Evolutionary conservation across 2,113 vertebrate species (phyloP).

Genomic region (Craseonycteris thonglongyai): DNA sequence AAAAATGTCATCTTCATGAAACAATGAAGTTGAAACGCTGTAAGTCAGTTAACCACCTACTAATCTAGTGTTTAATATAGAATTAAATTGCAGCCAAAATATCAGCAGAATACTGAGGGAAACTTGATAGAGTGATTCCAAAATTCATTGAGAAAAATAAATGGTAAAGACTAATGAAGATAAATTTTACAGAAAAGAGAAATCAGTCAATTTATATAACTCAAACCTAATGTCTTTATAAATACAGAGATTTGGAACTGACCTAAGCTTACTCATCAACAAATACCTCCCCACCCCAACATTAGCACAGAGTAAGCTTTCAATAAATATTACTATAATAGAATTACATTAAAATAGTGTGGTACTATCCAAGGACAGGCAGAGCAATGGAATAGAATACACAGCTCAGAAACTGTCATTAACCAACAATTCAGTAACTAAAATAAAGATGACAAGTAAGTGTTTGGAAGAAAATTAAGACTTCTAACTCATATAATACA

Average conservation of each 20-base stretch:
- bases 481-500: neutral
- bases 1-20: neutral
- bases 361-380: neutral
- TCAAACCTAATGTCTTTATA: neutral
- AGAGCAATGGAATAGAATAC: neutral
- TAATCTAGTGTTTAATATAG: neutral
- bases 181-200: neutral
- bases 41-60: neutral
- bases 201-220: neutral
- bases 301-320: neutral
- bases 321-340: neutral
- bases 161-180: neutral
- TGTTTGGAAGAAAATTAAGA: neutral
- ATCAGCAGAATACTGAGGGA: neutral
- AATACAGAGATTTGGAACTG: neutral
- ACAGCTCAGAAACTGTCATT: neutral
- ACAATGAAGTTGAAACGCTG: neutral
- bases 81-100: neutral
- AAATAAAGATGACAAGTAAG: neutral
- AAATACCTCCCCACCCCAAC: neutral
- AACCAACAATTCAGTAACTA: neutral
- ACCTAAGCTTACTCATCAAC: neutral
- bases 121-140: neutral
- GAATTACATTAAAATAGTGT: neutral
- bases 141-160: slow-evolving; percentile 10